Conservation (phyloP, 2,888 invertebrate species). For the Diaprepes abbreviatus region DNA sequence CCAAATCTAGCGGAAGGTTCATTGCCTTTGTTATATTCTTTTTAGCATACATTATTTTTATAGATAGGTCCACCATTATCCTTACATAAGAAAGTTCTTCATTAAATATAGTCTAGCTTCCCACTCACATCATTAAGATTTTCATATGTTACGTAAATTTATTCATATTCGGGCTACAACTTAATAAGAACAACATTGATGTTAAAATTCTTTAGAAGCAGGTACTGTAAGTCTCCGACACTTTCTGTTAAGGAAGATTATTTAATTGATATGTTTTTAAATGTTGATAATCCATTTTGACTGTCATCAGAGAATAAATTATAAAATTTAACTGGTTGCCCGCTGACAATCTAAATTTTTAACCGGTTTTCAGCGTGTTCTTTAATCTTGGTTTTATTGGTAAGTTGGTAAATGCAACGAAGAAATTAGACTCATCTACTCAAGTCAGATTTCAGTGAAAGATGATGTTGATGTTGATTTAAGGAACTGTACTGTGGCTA, state of each 20-base stretch:
- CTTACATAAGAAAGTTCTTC: constrained; percentile 1
- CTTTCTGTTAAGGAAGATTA: constrained; percentile 43
- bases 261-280: constrained; percentile 51
- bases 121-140: constrained; percentile 21
- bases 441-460: too few relatives aligned
- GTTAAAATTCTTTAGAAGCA: constrained; percentile 41
- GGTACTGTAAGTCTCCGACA: constrained; percentile 40
- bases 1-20: neutral
- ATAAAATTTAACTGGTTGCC: constrained; percentile 48
- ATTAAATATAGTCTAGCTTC: constrained; percentile 1
- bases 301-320: constrained; percentile 50
- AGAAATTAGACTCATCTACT: neutral
- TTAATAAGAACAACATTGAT: constrained; percentile 42
- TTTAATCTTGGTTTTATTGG: constrained; percentile 25
- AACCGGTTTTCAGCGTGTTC: constrained; percentile 42
- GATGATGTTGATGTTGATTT: too few relatives aligned
- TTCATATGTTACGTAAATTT: constrained; percentile 32
- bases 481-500: too few relatives aligned
- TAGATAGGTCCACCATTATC: neutral
- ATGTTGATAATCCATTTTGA: constrained; percentile 50
- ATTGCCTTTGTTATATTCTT: neutral
- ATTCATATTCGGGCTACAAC: constrained; percentile 37
- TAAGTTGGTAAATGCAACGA: constrained; percentile 19
- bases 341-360: constrained; percentile 46
- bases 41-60: neutral